These are phyloP conservation scores for Chrysolina oricalcia DNA, from an alignment of 2,888 invertebrate genomes.

Conservation along the genomic window DNA sequence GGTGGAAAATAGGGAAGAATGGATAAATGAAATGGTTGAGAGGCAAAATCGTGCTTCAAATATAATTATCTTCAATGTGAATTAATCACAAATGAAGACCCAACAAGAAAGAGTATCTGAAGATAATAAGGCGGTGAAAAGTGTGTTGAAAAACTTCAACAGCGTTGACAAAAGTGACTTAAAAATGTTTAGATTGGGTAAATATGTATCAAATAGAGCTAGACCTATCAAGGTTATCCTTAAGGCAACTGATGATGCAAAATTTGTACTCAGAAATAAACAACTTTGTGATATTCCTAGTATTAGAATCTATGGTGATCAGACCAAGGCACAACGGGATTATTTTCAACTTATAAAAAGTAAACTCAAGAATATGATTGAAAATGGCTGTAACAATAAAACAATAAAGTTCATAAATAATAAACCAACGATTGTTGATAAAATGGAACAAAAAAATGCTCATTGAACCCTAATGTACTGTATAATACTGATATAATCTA, in stretches of 20 bases:
- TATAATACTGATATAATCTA: conserved; percentile 12
- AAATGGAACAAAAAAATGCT: too few species aligned
- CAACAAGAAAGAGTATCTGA: conserved; percentile 17
- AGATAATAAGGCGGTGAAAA: conserved; percentile 16
- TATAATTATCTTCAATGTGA: conserved; percentile 29
- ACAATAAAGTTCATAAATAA: too few species aligned
- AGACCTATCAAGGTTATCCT: conserved; percentile 2
- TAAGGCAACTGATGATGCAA: conserved; percentile 21
- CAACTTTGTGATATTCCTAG: conserved; percentile 2
- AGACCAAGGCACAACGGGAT: conserved; percentile 1
- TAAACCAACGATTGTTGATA: too few species aligned
- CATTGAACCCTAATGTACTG: too few species aligned
- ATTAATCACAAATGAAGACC: conserved; percentile 29
- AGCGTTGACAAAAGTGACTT: conserved; percentile 11
- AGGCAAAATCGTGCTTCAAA: too few species aligned
- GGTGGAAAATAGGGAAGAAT: conserved; percentile 13
- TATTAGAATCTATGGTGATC: conserved; percentile 11
- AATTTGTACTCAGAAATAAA: conserved; percentile 24
- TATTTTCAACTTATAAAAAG: conserved; percentile 2
- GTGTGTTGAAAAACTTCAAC: conserved; percentile 14
- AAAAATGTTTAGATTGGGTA: conserved; percentile 13
- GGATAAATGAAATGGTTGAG: too few species aligned
- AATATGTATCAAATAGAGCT: neutral
- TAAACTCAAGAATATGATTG: too few species aligned
- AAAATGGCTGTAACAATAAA: too few species aligned